Evolutionary conservation across 2,113 vertebrate genomes (phyloP).

Genomic region (Scomber japonicus): DNA sequence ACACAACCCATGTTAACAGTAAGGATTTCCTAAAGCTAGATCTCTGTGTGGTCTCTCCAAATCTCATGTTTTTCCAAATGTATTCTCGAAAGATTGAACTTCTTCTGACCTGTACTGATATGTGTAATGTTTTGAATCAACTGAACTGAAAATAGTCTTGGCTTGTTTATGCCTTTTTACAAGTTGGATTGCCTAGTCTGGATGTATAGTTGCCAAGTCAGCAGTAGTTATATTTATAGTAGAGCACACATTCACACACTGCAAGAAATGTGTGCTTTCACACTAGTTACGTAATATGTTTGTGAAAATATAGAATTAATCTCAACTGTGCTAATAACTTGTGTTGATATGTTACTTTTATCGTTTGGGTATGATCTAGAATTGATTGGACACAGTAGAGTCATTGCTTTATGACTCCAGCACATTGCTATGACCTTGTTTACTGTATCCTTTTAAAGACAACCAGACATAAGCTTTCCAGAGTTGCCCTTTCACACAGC

Average conservation of each 20-base stretch:
- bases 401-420: constrained; percentile 28
- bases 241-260: constrained; percentile 43
- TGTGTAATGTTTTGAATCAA: constrained; percentile 14
- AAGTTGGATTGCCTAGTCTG: constrained; percentile 11
- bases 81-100: constrained; percentile 28
- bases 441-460: constrained; percentile 18
- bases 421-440: constrained; percentile 9
- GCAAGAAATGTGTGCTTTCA: constrained; percentile 39
- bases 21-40: not conserved
- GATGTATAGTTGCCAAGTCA: constrained; percentile 46
- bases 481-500: too few relatives aligned
- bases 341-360: constrained; percentile 61
- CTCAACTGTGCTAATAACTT: constrained; percentile 46
- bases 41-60: not conserved
- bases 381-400: constrained; percentile 43
- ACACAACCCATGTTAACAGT: not conserved
- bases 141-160: constrained; percentile 10
- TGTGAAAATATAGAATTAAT: constrained; percentile 59
- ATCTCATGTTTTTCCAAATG: constrained; percentile 10
- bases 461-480: not conserved
- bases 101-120: constrained; percentile 16
- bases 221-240: constrained; percentile 53
- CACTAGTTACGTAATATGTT: constrained; percentile 53
- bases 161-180: constrained; percentile 17
- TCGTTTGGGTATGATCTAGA: constrained; percentile 50